Evolutionary conservation across 2,797 vertebrate genomes (phyloP), one percentile per base, ranked within the genome.

Genomic region (Semaprochilodus insignis): DNA sequence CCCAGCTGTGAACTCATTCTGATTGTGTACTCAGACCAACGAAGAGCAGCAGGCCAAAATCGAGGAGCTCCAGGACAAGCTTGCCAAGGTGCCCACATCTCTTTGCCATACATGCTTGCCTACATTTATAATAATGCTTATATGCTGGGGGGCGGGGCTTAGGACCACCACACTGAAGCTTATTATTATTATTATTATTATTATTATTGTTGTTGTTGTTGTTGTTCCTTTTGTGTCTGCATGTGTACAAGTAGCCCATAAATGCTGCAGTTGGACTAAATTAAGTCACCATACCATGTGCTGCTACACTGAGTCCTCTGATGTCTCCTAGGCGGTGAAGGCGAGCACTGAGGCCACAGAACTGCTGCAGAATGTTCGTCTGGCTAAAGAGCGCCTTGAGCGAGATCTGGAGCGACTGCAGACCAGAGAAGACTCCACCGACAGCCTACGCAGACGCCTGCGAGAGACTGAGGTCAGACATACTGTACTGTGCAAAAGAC

Each of bases 41-140:
- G 92, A 93, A 77, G 98, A 99, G 79, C 97, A 99, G 91, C 97
- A 98, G 88, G 89, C 91, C 81, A 99, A 96, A 93, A 97, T 97
- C 82, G 96, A 97, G 83, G 98, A 99, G 74, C 96, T 99, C 78
- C 97, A 99, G 84, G 97, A 99, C 83, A 99, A 99, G 87, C 95
- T 99, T 77, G 88, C 94, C 85, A 99, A 99, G 96, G 98, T 99
- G 91, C 36, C 23, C 7, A 40, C 17, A 3, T 31, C 14, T 34
- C 17, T 19, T 27, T 21, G 8, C 40, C 40, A 31, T 31, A 31
- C 31, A 31, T 31, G 31, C 31, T 31, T 31, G 31, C 31, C 31
- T 31, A 3, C 3, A 31, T 31, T 31, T 31, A 31, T 31, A 31
- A 31, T 31, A 31, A 31, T 31, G 31, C 31, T 31, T 31, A 31